Percentiles rank a stretch among this genome's conserved stretches.
phyloP scores from a whole-genome alignment of 2,797 vertebrate genomes.

The Danio albolineatus region DNA sequence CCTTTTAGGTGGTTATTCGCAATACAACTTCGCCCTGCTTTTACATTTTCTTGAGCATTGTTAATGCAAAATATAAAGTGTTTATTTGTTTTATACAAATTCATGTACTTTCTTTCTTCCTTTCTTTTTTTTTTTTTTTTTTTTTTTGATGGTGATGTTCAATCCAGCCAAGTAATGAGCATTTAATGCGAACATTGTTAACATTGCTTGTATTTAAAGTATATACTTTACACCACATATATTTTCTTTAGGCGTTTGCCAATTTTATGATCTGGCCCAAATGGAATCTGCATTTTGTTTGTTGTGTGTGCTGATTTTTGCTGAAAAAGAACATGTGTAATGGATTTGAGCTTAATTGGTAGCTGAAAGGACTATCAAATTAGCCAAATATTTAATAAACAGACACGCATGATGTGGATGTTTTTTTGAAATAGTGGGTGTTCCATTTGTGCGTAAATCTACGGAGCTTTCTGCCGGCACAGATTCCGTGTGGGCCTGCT shows the following conservation, averaged over 20 bases:
- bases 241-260: not conserved
- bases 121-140: not conserved
- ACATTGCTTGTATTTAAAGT: not conserved
- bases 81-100: not conserved
- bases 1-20: not conserved
- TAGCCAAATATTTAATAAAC: slow-evolving; percentile 18
- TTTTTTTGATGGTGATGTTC: not conserved
- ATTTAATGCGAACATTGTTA: slow-evolving; percentile 17
- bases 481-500: slow-evolving; percentile 28
- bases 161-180: slow-evolving; percentile 7
- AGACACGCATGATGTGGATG: not conserved
- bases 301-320: slow-evolving; percentile 57
- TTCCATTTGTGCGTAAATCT: slow-evolving; percentile 20
- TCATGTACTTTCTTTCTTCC: not conserved
- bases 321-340: slow-evolving; percentile 69
- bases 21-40: not conserved
- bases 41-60: not conserved
- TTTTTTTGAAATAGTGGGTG: not conserved
- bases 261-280: not conserved
- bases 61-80: not conserved
- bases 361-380: not conserved
- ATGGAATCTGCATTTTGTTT: slow-evolving; percentile 60
- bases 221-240: not conserved
- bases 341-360: slow-evolving; percentile 61
- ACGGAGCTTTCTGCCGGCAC: not conserved